phyloP scores from a whole-genome alignment of 2,888 invertebrate species.

The Troilus luridus region DNA sequence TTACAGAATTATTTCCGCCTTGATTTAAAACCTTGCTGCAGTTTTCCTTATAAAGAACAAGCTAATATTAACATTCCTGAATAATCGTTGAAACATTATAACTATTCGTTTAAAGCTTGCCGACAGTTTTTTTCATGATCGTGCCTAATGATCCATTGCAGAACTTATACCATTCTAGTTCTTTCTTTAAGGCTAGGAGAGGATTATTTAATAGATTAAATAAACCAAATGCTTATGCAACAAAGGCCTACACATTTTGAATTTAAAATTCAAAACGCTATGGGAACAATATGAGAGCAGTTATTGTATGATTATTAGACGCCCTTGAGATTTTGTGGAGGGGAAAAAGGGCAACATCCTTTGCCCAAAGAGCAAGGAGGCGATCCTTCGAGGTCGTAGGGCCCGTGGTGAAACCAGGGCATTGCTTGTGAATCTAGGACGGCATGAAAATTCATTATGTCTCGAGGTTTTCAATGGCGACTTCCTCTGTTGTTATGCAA shows the following conservation, averaged over 20 bases:
- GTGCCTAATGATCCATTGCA: too few relatives aligned
- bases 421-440: background rate
- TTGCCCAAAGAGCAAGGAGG: background rate
- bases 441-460: background rate
- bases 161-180: too few relatives aligned
- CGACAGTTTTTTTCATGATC: too few relatives aligned
- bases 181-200: too few relatives aligned
- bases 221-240: background rate
- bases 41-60: background rate
- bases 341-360: conserved; percentile 22
- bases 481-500: background rate
- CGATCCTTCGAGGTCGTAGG: background rate
- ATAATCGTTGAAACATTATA: too few relatives aligned
- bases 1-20: background rate
- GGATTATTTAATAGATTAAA: too few relatives aligned
- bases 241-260: background rate
- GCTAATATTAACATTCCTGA: too few relatives aligned
- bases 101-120: too few relatives aligned
- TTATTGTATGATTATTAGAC: conserved; percentile 22
- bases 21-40: background rate
- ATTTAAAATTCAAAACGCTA: background rate
- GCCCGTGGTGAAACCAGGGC: background rate
- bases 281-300: conserved; percentile 17
- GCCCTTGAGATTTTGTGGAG: background rate
- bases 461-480: background rate